These are phyloP conservation scores for Paratilapia polleni DNA, from an alignment of 2,113 vertebrate species.

Conservation along the genomic window DNA sequence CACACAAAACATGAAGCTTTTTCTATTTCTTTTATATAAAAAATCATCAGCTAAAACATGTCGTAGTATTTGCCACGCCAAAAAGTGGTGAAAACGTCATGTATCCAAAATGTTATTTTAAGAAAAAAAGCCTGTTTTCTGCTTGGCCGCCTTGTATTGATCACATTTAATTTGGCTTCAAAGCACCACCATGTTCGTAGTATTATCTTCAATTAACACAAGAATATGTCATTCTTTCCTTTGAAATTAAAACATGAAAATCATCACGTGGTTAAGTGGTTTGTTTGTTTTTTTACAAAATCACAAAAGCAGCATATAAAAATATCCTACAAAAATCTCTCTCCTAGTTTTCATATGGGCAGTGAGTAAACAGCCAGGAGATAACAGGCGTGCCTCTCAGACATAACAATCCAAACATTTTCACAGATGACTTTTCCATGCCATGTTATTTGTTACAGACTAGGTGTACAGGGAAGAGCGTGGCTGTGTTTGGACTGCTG, in stretches of 20 bases:
- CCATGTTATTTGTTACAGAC: constrained; percentile 13
- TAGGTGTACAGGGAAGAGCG: constrained; percentile 55
- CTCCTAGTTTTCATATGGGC: not conserved
- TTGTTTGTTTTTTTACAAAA: rapidly evolving
- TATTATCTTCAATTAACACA: not conserved
- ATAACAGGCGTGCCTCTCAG: constrained; percentile 15
- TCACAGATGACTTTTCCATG: constrained; percentile 7
- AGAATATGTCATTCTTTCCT: not conserved
- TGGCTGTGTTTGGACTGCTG: constrained; percentile 62
- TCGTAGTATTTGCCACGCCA: not conserved
- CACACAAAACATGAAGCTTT: not conserved
- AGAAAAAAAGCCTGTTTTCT: too few relatives aligned
- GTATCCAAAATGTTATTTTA: not conserved
- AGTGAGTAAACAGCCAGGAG: not conserved
- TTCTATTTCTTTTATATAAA: not conserved
- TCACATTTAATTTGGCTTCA: too few relatives aligned
- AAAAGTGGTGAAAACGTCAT: not conserved
- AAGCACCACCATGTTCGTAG: not conserved
- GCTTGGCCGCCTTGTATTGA: too few relatives aligned
- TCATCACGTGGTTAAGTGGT: not conserved
- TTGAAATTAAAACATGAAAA: not conserved
- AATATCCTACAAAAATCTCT: not conserved
- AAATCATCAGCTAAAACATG: too few relatives aligned
- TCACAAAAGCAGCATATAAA: not conserved
- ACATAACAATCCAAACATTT: constrained; percentile 29